Evolutionary conservation across 2,113 vertebrate genomes (phyloP), one percentile per base, ranked within the genome.

Genomic region (Benitochromis conjunctus): DNA sequence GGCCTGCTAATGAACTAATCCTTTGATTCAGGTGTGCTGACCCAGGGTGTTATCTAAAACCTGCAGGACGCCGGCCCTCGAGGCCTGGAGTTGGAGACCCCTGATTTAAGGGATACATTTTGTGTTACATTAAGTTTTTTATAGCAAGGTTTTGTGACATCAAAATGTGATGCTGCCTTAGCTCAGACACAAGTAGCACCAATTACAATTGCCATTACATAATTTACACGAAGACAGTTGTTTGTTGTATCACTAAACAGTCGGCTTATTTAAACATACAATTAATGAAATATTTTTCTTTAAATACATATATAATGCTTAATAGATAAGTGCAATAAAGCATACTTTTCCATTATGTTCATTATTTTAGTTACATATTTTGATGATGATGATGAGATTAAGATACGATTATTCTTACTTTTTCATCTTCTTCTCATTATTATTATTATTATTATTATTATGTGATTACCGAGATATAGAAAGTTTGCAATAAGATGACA

Each of bases 171-270:
- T 5, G 13, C 21, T 46, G 66, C 41, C 21, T 71, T 71, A 46
- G 9, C 1, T 1, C 41, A 46, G 8, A 36, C 31, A 64, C 60
- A 36, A 31, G 2, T n/a, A 7, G 58, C 29, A 29, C 0, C 58
- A 4, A 9, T 64, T n/a, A 0, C 1, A 14, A 0, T 46, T 71
- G 13, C 31, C 21, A 24, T 43, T 43, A 43, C 13, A 16, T 43
- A 69, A 7, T 62, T 62, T 2, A 62, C 58, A 62, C 1, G 18
- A 36, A 36, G 18, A 62, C 58, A 7, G 58, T 62, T 62, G 12
- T 69, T 43, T 43, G 36, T 38, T 26, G 12, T 71, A 21, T 46
- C 38, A 71, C 14, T 69, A 24, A 43, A 43, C 3, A 43, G 1
- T 69, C 13, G 43, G 38, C 3, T 69, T 43, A 69, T 43, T 0